Percentiles rank a stretch among this genome's conserved stretches.
These are phyloP conservation scores for Amblyopsis hoosieri DNA, from an alignment of 2,797 vertebrate species.

Conservation along the genomic window DNA sequence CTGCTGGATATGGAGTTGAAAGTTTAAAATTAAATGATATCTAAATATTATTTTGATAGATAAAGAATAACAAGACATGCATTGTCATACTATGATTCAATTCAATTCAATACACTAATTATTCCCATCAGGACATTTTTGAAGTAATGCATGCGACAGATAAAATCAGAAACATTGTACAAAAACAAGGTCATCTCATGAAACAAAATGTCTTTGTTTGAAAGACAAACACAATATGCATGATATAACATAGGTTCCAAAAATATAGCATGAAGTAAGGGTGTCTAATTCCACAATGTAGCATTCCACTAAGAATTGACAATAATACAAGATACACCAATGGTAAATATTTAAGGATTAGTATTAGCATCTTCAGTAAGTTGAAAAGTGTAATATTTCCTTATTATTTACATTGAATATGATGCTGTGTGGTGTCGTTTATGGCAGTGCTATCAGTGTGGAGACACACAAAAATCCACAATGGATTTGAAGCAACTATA, in stretches of 20 bases:
- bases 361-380: too few species aligned
- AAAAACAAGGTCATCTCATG: too few species aligned
- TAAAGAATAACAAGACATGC: neutral
- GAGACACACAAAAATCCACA: neutral
- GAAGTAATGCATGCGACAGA: neutral
- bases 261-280: too few species aligned
- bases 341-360: too few species aligned
- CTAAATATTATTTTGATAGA: neutral
- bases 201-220: too few species aligned
- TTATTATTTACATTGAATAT: too few species aligned
- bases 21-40: neutral
- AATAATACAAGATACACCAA: too few species aligned
- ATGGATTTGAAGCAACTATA: constrained; percentile 5
- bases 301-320: neutral
- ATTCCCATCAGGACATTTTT: neutral
- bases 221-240: too few species aligned
- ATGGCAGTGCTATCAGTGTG: neutral
- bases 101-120: constrained; percentile 13
- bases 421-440: neutral
- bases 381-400: too few species aligned
- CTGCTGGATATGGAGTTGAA: too few species aligned
- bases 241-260: too few species aligned
- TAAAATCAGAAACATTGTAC: neutral
- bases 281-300: neutral
- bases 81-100: constrained; percentile 2